Evolutionary conservation across 2,797 vertebrate genomes (phyloP).

Genomic region (Simalia tracyae): DNA sequence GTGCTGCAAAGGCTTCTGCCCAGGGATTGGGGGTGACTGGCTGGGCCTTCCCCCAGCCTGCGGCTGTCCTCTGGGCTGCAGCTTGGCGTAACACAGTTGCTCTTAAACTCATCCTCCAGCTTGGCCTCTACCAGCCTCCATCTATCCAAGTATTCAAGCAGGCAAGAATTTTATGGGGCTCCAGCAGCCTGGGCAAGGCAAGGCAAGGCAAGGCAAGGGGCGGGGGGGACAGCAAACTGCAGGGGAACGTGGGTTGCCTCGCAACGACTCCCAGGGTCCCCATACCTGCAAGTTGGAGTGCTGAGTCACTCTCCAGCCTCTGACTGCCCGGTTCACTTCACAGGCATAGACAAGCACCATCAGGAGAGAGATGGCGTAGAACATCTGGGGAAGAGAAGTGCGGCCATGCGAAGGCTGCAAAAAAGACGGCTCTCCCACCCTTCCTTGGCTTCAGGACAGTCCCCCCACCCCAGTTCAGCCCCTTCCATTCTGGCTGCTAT

Average conservation of each 20-base stretch:
- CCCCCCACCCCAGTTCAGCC: too few relatives aligned
- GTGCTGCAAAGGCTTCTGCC: not conserved
- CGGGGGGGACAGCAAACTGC: not conserved
- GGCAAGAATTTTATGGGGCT: not conserved
- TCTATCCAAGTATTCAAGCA: not conserved
- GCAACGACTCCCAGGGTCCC: not conserved
- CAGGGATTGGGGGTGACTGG: not conserved
- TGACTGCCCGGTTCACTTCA: conserved; percentile 69
- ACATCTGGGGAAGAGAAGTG: conserved; percentile 68
- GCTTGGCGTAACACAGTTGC: not conserved
- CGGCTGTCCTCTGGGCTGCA: not conserved
- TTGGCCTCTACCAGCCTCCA: not conserved
- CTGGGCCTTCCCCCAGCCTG: too few relatives aligned
- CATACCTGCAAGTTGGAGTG: conserved; percentile 69
- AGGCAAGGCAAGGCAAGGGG: not conserved
- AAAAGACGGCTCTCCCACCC: too few relatives aligned
- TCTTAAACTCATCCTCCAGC: not conserved
- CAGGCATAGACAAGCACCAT: conserved; percentile 79
- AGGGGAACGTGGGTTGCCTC: not conserved
- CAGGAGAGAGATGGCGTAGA: conserved; percentile 79
- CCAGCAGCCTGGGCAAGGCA: not conserved
- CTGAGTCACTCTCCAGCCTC: conserved; percentile 73
- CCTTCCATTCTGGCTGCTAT: not conserved
- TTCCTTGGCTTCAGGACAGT: not conserved
- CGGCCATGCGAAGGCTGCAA: too few relatives aligned